Conservation (phyloP, 1,140 invertebrate species). For the Drosophila pruinosa region DNA sequence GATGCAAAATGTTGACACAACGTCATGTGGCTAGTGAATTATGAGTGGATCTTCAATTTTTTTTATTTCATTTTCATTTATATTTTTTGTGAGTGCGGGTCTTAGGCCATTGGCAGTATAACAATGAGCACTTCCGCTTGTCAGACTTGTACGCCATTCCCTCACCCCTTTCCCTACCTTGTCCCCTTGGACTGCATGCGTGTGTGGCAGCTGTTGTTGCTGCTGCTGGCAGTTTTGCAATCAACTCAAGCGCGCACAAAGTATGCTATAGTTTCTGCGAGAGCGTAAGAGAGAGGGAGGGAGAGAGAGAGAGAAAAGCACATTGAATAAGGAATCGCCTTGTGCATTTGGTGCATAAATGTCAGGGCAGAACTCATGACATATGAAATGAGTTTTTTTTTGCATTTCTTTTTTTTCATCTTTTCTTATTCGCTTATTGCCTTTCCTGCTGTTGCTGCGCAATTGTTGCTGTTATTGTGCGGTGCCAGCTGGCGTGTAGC, state of each 20-base stretch:
- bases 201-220: slow-evolving; percentile 21
- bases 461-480: slow-evolving; percentile 32
- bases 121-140: slow-evolving; percentile 70
- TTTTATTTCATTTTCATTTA: slow-evolving; percentile 5
- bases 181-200: neutral
- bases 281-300: neutral
- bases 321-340: slow-evolving; percentile 30
- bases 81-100: slow-evolving; percentile 10
- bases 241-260: slow-evolving; percentile 47
- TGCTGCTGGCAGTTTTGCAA: slow-evolving; percentile 41
- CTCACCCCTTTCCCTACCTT: neutral
- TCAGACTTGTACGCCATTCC: slow-evolving; percentile 5
- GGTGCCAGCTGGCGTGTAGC: slow-evolving; percentile 56
- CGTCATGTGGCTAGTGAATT: slow-evolving; percentile 68
- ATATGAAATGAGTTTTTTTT: slow-evolving; percentile 68
- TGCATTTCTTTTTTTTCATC: neutral
- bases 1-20: slow-evolving; percentile 73
- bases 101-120: slow-evolving; percentile 65
- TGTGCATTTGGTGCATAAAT: slow-evolving; percentile 66
- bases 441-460: slow-evolving; percentile 10
- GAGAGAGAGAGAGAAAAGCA: neutral
- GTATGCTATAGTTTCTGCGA: slow-evolving; percentile 39
- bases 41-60: slow-evolving; percentile 46
- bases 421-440: neutral
- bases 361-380: slow-evolving; percentile 66